phyloP scores from a whole-genome alignment of 2,113 vertebrate species.

The Poeciliopsis occidentalis region DNA sequence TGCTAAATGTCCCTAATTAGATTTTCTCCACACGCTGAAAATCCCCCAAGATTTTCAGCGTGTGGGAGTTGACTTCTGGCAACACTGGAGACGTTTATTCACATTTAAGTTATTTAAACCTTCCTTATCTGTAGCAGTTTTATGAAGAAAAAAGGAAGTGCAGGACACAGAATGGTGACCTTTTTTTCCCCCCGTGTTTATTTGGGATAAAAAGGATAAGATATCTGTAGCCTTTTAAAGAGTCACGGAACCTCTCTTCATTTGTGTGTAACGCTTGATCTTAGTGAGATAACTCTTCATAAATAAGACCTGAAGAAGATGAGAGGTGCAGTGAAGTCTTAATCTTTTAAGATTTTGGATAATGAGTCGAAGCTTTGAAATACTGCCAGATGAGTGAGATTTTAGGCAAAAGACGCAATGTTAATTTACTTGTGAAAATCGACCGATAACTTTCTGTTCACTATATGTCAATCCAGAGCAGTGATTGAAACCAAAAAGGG shows the following conservation, averaged over 20 bases:
- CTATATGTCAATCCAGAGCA: too few species aligned
- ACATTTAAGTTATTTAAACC: constrained; percentile 61
- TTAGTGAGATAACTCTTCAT: not conserved
- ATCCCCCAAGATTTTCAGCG: constrained; percentile 38
- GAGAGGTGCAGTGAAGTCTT: not conserved
- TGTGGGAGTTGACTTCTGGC: constrained; percentile 56
- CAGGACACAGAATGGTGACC: not conserved
- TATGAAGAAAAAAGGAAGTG: not conserved
- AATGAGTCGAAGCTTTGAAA: not conserved
- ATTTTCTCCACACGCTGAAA: constrained; percentile 68
- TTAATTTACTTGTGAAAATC: too few species aligned
- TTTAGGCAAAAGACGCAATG: not conserved
- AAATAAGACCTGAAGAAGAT: not conserved
- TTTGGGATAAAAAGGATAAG: constrained; percentile 4
- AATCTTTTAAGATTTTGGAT: not conserved
- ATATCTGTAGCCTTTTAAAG: constrained; percentile 17
- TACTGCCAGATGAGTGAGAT: not conserved
- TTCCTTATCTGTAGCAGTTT: constrained; percentile 53
- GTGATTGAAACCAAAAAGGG: too few species aligned
- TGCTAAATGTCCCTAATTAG: constrained; percentile 65
- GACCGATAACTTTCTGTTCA: too few species aligned
- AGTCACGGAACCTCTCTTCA: not conserved
- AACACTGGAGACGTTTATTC: constrained; percentile 58
- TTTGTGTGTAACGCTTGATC: not conserved
- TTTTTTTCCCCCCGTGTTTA: not conserved